These are phyloP conservation scores for Amphiura filiformis DNA, from an alignment of 35 echinoderm and acorn worm genomes.

Conservation along the genomic window DNA sequence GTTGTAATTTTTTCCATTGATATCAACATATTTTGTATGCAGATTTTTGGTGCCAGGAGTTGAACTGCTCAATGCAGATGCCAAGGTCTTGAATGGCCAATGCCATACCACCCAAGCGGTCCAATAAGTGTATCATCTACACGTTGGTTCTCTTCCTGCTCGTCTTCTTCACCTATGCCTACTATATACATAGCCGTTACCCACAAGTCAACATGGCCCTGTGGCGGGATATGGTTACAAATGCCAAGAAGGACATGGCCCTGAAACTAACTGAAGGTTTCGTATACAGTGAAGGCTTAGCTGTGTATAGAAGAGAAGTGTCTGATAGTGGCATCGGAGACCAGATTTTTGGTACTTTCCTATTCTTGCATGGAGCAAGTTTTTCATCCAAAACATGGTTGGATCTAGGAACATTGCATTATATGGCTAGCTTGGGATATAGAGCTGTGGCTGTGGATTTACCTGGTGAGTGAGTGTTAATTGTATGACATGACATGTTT, in stretches of 20 bases:
- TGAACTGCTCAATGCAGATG: no score
- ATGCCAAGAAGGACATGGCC: neutral
- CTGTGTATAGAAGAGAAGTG: neutral
- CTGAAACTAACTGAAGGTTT: neutral
- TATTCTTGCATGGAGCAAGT: conserved; percentile 75
- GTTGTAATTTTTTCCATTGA: no score
- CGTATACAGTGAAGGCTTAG: neutral
- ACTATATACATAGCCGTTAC: neutral
- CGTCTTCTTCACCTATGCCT: neutral
- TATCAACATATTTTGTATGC: no score
- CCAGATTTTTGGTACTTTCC: conserved; percentile 37
- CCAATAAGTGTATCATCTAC: neutral
- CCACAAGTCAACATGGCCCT: neutral
- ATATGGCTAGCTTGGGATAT: conserved; percentile 76
- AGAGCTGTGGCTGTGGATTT: conserved; percentile 84
- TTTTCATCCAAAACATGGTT: conserved; percentile 85
- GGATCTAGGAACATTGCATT: conserved; percentile 79
- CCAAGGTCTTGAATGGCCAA: neutral
- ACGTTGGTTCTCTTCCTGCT: neutral
- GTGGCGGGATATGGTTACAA: neutral
- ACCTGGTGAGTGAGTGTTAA: conserved; percentile 60
- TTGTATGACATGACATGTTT: no score
- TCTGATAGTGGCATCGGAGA: neutral
- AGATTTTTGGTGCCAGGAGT: no score
- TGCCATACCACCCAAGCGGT: neutral